Percentiles rank a stretch among this genome's conserved stretches.
Conservation (phyloP, 1,140 invertebrate genomes). For the Drosophila insularis region DNA sequence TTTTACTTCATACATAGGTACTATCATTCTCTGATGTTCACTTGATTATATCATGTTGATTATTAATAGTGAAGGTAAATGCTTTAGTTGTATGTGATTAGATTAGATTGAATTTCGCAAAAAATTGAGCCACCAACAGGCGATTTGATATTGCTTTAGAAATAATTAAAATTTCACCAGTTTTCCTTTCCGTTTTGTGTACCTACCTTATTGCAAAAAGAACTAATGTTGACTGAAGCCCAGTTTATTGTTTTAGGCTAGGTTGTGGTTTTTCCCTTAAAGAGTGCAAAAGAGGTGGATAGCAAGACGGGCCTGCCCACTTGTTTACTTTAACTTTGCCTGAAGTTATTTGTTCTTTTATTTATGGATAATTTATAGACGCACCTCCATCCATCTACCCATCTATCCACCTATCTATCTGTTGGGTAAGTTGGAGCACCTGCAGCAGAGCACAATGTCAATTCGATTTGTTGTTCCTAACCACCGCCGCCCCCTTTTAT, state of each 20-base stretch:
- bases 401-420: background rate
- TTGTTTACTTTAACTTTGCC: conserved; percentile 55
- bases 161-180: background rate
- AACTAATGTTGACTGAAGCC: conserved; percentile 10
- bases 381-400: conserved; percentile 40
- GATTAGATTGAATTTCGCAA: too few relatives aligned
- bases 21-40: too few relatives aligned
- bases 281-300: background rate
- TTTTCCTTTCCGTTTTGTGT: background rate
- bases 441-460: conserved; percentile 48
- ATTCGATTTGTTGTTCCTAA: conserved; percentile 41
- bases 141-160: background rate
- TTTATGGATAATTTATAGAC: conserved; percentile 73
- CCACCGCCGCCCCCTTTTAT: background rate
- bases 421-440: conserved; percentile 40
- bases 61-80: too few relatives aligned
- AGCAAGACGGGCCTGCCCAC: conserved; percentile 17
- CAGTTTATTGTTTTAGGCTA: conserved; percentile 1
- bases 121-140: too few relatives aligned
- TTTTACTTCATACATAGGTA: too few relatives aligned
- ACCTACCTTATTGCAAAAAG: background rate
- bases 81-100: too few relatives aligned
- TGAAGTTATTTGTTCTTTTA: conserved; percentile 57
- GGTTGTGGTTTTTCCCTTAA: conserved; percentile 6
- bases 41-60: too few relatives aligned